Evolutionary conservation across 2,797 vertebrate genomes (phyloP).

Genomic region (Acropternis orthonyx): DNA sequence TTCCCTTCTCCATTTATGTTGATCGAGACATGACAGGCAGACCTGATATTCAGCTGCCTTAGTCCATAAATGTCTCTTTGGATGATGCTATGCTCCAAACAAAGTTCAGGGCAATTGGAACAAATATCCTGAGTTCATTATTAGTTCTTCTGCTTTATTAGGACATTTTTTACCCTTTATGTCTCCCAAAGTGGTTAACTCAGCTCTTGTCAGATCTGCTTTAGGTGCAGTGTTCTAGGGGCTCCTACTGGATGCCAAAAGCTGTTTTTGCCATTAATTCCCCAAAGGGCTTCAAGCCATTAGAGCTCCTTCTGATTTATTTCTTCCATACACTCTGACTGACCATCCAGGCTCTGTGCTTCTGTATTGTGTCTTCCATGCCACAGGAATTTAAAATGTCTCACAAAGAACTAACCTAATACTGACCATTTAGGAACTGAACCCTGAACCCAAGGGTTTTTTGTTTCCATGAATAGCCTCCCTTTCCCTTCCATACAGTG

Average conservation of each 20-base stretch:
- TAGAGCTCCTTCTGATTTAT: neutral
- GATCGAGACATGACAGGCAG: conserved; percentile 19
- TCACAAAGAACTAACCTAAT: neutral
- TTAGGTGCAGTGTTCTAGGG: neutral
- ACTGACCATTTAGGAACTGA: neutral
- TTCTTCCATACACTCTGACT: neutral
- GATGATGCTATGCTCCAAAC: conserved; percentile 11
- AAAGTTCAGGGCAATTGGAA: conserved; percentile 25
- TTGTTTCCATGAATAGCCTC: neutral
- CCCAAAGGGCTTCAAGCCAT: neutral
- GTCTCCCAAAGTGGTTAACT: neutral
- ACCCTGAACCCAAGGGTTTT: neutral
- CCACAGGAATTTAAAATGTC: neutral
- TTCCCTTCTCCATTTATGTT: conserved; percentile 42
- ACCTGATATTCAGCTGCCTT: conserved; percentile 27
- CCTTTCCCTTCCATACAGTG: neutral
- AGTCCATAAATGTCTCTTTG: conserved; percentile 38
- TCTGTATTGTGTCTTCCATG: neutral
- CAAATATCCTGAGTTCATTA: conserved; percentile 30
- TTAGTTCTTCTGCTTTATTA: conserved; percentile 28
- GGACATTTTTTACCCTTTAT: neutral
- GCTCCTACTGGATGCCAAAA: neutral
- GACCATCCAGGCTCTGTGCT: neutral
- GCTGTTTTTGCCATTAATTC: neutral
- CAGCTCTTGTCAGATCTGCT: neutral